phyloP scores from a whole-genome alignment of 2,888 invertebrate species.

The Chloroclysta siterata region DNA sequence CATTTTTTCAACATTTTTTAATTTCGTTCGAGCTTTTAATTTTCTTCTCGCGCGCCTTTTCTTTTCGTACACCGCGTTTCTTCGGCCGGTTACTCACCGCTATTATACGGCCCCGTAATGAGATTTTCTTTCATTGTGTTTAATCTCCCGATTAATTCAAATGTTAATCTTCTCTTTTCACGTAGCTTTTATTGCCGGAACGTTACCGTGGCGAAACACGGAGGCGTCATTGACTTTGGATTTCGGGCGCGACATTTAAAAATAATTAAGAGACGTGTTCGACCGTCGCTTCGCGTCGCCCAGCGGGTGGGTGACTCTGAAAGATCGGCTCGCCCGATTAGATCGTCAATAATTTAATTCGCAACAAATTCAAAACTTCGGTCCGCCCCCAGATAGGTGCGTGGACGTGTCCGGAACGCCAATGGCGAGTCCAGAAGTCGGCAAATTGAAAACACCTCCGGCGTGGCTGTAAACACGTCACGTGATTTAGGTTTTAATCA shows the following conservation, averaged over 20 bases:
- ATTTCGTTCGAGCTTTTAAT: slow-evolving; percentile 83
- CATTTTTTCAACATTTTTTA: slow-evolving; percentile 83
- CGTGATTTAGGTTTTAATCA: slow-evolving; percentile 86
- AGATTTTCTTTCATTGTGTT: slow-evolving; percentile 86
- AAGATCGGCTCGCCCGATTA: slow-evolving; percentile 73
- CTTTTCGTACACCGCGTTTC: slow-evolving; percentile 66
- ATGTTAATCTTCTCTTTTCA: slow-evolving; percentile 82
- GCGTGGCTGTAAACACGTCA: slow-evolving; percentile 84
- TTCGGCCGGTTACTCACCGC: slow-evolving; percentile 78
- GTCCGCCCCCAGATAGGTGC: slow-evolving; percentile 78
- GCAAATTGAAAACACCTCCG: slow-evolving; percentile 85
- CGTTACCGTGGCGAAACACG: slow-evolving; percentile 69
- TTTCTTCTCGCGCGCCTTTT: slow-evolving; percentile 80
- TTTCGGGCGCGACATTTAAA: slow-evolving; percentile 70
- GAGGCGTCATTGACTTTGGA: slow-evolving; percentile 62
- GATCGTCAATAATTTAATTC: slow-evolving; percentile 84
- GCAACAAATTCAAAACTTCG: slow-evolving; percentile 82
- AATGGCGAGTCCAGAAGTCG: slow-evolving; percentile 78
- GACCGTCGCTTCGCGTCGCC: slow-evolving; percentile 32
- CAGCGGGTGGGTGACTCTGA: slow-evolving; percentile 49
- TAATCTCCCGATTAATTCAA: slow-evolving; percentile 85
- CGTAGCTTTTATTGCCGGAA: slow-evolving; percentile 73
- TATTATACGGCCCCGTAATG: slow-evolving; percentile 81
- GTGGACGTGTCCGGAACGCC: slow-evolving; percentile 82
- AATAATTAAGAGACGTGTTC: slow-evolving; percentile 81